Conservation (phyloP, 1,140 invertebrate genomes). For the Drosophila paulistorum region DNA sequence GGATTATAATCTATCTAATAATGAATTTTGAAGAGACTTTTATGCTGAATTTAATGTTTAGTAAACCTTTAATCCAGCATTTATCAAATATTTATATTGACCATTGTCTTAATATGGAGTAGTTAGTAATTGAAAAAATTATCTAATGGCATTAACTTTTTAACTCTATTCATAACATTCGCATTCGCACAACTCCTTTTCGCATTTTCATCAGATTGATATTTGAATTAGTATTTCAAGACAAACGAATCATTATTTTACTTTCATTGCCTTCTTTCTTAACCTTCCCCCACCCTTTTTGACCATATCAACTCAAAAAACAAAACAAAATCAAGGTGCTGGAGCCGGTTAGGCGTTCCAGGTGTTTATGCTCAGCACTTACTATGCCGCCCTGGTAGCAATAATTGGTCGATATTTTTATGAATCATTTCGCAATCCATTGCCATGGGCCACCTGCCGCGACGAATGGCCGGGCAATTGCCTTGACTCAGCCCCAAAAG, state of each 20-base stretch:
- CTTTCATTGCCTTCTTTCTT: conserved; percentile 1
- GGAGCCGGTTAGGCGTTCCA: conserved; percentile 90
- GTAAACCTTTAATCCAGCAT: too few relatives aligned
- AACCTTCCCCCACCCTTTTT: background rate
- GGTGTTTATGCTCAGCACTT: conserved; percentile 87
- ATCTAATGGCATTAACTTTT: background rate
- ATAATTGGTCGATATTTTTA: conserved; percentile 89
- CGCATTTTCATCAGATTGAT: background rate
- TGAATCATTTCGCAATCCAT: conserved; percentile 85
- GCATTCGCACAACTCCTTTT: background rate
- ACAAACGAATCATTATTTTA: background rate
- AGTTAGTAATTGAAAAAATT: too few relatives aligned
- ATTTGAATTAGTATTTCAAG: background rate
- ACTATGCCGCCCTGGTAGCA: conserved; percentile 89
- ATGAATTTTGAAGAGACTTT: too few relatives aligned
- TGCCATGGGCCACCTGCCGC: conserved; percentile 88
- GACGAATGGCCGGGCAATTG: conserved; percentile 84
- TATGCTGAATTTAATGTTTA: too few relatives aligned
- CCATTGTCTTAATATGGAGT: background rate
- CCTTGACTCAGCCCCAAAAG: conserved; percentile 59
- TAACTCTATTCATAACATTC: background rate
- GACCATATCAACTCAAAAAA: background rate
- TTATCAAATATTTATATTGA: too few relatives aligned
- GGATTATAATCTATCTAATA: too few relatives aligned
- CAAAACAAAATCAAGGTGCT: conserved; percentile 87